A percentile compares a stretch with the other conserved stretches of the same genome.
phyloP scores from a whole-genome alignment of 2,888 invertebrate genomes.

The Cataglyphis livida region DNA sequence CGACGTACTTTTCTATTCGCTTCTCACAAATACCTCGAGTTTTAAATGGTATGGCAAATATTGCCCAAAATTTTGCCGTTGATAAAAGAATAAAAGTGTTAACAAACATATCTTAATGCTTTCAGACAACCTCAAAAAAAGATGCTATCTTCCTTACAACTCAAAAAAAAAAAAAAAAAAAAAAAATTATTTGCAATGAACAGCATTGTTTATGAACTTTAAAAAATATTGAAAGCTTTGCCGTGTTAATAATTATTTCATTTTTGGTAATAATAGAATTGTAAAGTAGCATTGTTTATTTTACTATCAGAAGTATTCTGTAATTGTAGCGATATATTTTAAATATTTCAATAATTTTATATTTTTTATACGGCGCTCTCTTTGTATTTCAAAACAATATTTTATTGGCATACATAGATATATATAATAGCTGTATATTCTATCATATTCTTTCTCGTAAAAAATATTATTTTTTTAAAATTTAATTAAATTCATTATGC shows the following conservation, averaged over 20 bases:
- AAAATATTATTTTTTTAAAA: not conserved
- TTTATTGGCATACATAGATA: not conserved
- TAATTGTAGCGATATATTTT: not conserved
- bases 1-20: conserved; percentile 36
- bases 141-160: not conserved
- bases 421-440: not conserved
- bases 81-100: not conserved
- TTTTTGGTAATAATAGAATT: not conserved
- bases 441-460: not conserved
- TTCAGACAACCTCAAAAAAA: conserved; percentile 38
- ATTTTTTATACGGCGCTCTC: too few relatives aligned
- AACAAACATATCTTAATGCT: conserved; percentile 62
- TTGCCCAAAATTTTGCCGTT: conserved; percentile 25
- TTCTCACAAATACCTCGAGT: conserved; percentile 31
- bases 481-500: not conserved
- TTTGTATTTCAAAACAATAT: not conserved
- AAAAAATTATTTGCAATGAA: conserved; percentile 53
- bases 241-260: conserved; percentile 14
- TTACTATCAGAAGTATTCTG: not conserved
- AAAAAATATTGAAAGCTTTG: conserved; percentile 11
- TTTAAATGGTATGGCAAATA: conserved; percentile 37
- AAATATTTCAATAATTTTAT: not conserved
- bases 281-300: not conserved
- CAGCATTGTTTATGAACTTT: conserved; percentile 49
- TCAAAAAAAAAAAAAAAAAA: conserved; percentile 57